A percentile compares a stretch with the other conserved stretches of the same genome.
Evolutionary conservation across 2,797 vertebrate species (phyloP).

Genomic region (Tadarida brasiliensis): DNA sequence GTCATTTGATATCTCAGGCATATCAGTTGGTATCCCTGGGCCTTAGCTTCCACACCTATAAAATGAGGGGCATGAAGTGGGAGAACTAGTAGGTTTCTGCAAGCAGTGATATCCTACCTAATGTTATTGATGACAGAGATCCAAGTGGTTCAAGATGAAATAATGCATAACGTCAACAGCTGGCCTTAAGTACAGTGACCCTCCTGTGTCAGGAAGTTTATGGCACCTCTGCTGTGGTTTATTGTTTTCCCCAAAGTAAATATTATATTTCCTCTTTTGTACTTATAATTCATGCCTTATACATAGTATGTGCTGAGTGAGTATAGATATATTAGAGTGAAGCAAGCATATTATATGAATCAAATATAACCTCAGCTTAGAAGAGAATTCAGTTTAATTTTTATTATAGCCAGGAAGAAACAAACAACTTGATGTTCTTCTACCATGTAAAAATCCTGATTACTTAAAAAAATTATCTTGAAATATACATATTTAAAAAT

Average conservation of each 20-base stretch:
- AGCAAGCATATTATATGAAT: not conserved
- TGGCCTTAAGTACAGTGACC: no score
- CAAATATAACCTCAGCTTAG: not conserved
- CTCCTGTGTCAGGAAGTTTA: not conserved
- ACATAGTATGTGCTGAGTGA: not conserved
- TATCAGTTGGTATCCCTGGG: not conserved
- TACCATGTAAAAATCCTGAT: not conserved
- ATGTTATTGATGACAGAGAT: not conserved
- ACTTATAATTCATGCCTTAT: not conserved
- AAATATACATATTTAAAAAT: not conserved
- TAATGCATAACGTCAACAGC: not conserved
- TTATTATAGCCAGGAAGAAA: not conserved
- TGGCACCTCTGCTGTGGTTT: not conserved
- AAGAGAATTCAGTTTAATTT: not conserved
- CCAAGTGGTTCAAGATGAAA: not conserved
- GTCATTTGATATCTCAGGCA: not conserved
- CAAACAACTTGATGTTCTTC: not conserved
- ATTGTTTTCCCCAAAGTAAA: not conserved
- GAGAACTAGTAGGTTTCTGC: not conserved
- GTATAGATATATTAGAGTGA: not conserved
- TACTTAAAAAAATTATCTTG: not conserved
- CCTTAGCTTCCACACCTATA: not conserved
- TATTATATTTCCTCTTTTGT: not conserved
- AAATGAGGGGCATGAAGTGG: not conserved
- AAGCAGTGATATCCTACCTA: not conserved